These are phyloP conservation scores for Cyanoderma ruficeps DNA, from an alignment of 2,113 vertebrate genomes.

Conservation along the genomic window DNA sequence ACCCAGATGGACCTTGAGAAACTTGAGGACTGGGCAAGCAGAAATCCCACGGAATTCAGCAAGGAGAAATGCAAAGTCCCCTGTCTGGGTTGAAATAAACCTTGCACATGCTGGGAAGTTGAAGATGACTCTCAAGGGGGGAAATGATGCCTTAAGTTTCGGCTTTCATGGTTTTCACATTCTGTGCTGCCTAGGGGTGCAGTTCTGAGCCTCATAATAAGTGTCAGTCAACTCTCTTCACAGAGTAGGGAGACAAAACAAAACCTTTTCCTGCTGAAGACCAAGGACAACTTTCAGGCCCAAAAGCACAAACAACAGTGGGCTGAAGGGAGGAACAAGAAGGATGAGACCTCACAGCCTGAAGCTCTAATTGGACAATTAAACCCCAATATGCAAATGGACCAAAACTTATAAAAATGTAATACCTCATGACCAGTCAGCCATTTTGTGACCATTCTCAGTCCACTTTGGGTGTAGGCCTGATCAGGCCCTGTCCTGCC, in stretches of 20 bases:
- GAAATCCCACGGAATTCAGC: background rate
- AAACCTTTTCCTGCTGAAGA: background rate
- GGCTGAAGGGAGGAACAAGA: background rate
- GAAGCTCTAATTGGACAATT: background rate
- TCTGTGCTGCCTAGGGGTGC: background rate
- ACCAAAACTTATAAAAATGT: background rate
- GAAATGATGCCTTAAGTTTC: background rate
- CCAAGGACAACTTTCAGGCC: background rate
- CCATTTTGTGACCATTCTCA: background rate
- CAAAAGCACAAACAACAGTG: background rate
- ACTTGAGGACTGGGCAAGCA: background rate
- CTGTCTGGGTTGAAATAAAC: background rate
- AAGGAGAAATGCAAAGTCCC: background rate
- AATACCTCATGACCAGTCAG: fast-evolving
- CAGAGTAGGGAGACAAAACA: background rate
- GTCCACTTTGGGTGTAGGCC: background rate
- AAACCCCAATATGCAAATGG: background rate
- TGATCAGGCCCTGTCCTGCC: background rate
- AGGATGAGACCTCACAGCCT: background rate
- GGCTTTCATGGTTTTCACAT: background rate
- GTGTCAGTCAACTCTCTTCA: background rate
- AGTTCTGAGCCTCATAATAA: background rate
- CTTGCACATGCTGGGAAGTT: fast-evolving
- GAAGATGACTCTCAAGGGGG: background rate
- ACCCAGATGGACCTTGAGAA: background rate